Evolutionary conservation across 2,888 invertebrate genomes (phyloP).

Genomic region (Nephrocerus scutellatus): DNA sequence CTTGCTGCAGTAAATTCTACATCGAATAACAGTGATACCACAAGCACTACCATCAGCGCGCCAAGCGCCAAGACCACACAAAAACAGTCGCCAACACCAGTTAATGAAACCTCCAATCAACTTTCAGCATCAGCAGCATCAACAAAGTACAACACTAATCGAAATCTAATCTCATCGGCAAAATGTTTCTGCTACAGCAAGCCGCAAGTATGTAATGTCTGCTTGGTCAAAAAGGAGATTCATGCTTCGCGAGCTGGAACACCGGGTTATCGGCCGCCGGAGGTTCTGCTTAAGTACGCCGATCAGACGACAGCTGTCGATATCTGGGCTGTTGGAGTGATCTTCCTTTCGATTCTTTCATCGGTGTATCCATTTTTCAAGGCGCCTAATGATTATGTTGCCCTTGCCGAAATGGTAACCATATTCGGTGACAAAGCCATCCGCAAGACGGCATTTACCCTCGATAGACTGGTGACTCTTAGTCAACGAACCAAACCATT

Average conservation of each 20-base stretch:
- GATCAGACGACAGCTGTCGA: slow-evolving; percentile 80
- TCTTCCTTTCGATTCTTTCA: slow-evolving; percentile 69
- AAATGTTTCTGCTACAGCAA: slow-evolving; percentile 64
- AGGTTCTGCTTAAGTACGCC: slow-evolving; percentile 71
- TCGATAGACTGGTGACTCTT: slow-evolving; percentile 54
- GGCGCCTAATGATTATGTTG: slow-evolving; percentile 69
- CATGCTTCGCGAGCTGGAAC: slow-evolving; percentile 79
- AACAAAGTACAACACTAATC: slow-evolving; percentile 39
- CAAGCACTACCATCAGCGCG: too few relatives aligned
- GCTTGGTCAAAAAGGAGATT: slow-evolving; percentile 57
- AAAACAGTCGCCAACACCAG: too few relatives aligned
- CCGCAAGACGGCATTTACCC: slow-evolving; percentile 58
- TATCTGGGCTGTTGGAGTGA: slow-evolving; percentile 83
- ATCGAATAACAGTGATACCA: too few relatives aligned
- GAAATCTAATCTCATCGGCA: slow-evolving; percentile 21
- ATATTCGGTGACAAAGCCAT: slow-evolving; percentile 68
- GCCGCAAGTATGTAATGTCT: slow-evolving; percentile 62
- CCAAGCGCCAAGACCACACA: not conserved
- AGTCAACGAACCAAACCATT: slow-evolving; percentile 50
- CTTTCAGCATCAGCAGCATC: slow-evolving; percentile 7
- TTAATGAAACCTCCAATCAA: too few relatives aligned
- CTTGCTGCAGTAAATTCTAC: too few relatives aligned
- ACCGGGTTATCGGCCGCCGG: slow-evolving; percentile 83
- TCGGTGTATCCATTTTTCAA: slow-evolving; percentile 79
- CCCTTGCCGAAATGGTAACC: slow-evolving; percentile 74